These are phyloP conservation scores for Melolontha melolontha DNA, from an alignment of 2,888 invertebrate species.

Conservation along the genomic window DNA sequence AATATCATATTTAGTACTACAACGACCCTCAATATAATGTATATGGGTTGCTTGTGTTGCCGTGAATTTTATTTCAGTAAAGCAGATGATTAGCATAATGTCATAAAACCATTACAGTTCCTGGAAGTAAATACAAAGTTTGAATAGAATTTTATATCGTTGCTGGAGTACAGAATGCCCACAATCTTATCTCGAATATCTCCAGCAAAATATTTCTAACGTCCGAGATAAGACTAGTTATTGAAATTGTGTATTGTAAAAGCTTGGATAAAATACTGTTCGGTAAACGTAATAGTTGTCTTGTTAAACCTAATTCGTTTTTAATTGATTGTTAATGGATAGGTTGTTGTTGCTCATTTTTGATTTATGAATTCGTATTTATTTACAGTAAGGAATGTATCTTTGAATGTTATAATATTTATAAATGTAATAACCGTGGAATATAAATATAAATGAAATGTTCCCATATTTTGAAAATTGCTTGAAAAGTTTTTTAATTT, in stretches of 20 bases:
- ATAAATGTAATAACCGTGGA: too few species aligned
- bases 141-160: slow-evolving; percentile 28
- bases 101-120: slow-evolving; percentile 32
- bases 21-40: too few species aligned
- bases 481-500: too few species aligned
- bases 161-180: slow-evolving; percentile 18
- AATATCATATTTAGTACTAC: too few species aligned
- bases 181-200: slow-evolving; percentile 34
- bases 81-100: slow-evolving; percentile 27
- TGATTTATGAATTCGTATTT: not conserved
- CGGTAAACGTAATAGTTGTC: too few species aligned
- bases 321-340: too few species aligned
- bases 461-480: too few species aligned
- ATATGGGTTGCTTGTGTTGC: not conserved
- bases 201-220: slow-evolving; percentile 33
- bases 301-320: too few species aligned
- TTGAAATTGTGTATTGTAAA: slow-evolving; percentile 33
- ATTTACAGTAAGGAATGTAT: not conserved
- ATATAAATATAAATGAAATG: too few species aligned
- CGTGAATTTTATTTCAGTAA: slow-evolving; percentile 1
- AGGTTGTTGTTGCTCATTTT: not conserved
- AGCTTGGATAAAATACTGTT: not conserved
- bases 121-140: slow-evolving; percentile 23
- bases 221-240: slow-evolving; percentile 15
- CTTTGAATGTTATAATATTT: too few species aligned